phyloP scores from a whole-genome alignment of 1,140 invertebrate species.

The Liolophura sinensis region DNA sequence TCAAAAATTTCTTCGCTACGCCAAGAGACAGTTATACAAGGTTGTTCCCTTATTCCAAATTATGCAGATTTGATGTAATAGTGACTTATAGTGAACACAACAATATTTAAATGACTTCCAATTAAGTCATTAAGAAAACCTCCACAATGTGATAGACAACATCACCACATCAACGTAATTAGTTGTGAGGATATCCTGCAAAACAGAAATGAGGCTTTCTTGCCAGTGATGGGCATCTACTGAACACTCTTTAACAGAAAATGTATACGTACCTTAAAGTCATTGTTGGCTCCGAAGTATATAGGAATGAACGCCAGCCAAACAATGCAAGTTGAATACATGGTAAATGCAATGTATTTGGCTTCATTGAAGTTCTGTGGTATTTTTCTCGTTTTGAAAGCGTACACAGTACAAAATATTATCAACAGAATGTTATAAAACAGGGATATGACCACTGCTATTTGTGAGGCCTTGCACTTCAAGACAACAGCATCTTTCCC shows the following conservation, averaged over 20 bases:
- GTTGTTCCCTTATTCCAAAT: no score
- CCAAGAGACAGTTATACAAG: no score
- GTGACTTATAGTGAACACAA: no score
- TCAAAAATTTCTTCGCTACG: no score
- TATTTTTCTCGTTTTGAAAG: constrained; percentile 83
- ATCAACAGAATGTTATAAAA: constrained; percentile 76
- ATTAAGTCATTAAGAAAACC: no score
- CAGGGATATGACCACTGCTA: constrained; percentile 74
- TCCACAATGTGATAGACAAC: no score
- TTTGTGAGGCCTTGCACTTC: constrained; percentile 71
- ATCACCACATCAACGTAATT: no score
- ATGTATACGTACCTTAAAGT: constrained; percentile 45
- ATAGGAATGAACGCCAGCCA: constrained; percentile 77
- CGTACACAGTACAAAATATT: constrained; percentile 75
- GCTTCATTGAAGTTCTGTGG: constrained; percentile 97
- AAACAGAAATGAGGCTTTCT: background rate
- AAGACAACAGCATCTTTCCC: constrained; percentile 60
- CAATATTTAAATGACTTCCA: no score
- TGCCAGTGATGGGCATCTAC: background rate
- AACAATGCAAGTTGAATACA: constrained; percentile 86
- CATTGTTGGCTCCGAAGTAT: constrained; percentile 65
- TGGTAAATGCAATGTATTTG: constrained; percentile 92
- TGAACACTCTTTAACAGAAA: background rate
- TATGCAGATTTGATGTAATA: no score
- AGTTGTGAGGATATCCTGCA: background rate